Percentiles rank a stretch among this genome's conserved stretches.
phyloP scores from a whole-genome alignment of 2,113 vertebrate genomes.

The Ophthalmolycus amberensis region DNA sequence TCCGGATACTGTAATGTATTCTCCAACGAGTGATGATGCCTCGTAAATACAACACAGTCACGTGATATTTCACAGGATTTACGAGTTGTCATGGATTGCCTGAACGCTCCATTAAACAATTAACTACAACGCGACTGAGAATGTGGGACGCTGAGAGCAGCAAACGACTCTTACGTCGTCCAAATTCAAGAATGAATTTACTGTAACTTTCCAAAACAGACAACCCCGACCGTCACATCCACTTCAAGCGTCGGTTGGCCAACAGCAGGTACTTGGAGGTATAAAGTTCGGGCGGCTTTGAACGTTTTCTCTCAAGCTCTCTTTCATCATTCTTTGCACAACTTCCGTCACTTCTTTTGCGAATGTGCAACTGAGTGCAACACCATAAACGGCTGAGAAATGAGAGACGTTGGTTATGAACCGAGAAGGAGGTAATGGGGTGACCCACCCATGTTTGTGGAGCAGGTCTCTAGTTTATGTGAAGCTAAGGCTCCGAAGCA shows the following conservation, averaged over 20 bases:
- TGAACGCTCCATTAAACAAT: neutral
- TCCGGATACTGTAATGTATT: neutral
- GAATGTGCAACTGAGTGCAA: neutral
- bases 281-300: neutral
- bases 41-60: neutral
- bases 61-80: neutral
- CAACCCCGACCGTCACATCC: neutral
- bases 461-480: no score
- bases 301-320: neutral
- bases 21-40: neutral
- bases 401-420: no score
- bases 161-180: neutral
- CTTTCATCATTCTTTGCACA: neutral
- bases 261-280: neutral
- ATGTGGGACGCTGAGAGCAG: neutral
- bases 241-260: neutral
- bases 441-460: no score
- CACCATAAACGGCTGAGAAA: neutral
- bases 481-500: no score
- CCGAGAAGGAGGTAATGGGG: no score
- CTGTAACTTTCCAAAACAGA: neutral
- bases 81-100: neutral
- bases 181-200: neutral
- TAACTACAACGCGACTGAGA: neutral
- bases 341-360: neutral